These are phyloP conservation scores for Panzeria rudis DNA, from an alignment of 2,888 invertebrate species.

Conservation along the genomic window DNA sequence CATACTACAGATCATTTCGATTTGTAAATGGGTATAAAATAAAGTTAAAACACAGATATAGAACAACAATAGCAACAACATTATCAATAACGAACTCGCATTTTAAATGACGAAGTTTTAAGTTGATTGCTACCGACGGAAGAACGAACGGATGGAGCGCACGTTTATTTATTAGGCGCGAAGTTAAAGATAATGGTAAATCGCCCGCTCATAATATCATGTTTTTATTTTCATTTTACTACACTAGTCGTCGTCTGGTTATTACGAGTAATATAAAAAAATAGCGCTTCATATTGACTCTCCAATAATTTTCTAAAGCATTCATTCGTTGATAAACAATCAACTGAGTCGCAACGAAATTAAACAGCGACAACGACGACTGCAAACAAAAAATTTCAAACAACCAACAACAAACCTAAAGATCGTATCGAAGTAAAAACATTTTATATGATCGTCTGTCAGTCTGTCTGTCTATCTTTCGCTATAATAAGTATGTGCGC, in stretches of 20 bases:
- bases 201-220: conserved; percentile 59
- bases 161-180: conserved; percentile 70
- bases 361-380: conserved; percentile 45
- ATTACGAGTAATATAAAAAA: conserved; percentile 9
- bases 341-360: conserved; percentile 66
- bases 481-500: not conserved
- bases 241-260: conserved; percentile 49
- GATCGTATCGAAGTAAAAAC: conserved; percentile 48
- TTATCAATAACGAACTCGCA: conserved; percentile 25
- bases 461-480: not conserved
- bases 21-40: conserved; percentile 36
- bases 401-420: conserved; percentile 31
- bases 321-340: conserved; percentile 73
- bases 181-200: conserved; percentile 68
- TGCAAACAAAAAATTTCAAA: conserved; percentile 32
- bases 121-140: conserved; percentile 36
- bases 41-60: conserved; percentile 39
- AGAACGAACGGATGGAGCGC: conserved; percentile 31
- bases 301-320: conserved; percentile 64
- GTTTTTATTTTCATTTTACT: conserved; percentile 25
- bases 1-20: conserved; percentile 44
- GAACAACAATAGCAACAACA: conserved; percentile 2
- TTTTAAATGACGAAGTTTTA: conserved; percentile 54
- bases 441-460: conserved; percentile 29
- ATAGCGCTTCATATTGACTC: conserved; percentile 61